Evolutionary conservation across 1,140 invertebrate genomes (phyloP), one percentile per base, ranked within the genome.

Genomic region (Oncopodura yosiiana): DNA sequence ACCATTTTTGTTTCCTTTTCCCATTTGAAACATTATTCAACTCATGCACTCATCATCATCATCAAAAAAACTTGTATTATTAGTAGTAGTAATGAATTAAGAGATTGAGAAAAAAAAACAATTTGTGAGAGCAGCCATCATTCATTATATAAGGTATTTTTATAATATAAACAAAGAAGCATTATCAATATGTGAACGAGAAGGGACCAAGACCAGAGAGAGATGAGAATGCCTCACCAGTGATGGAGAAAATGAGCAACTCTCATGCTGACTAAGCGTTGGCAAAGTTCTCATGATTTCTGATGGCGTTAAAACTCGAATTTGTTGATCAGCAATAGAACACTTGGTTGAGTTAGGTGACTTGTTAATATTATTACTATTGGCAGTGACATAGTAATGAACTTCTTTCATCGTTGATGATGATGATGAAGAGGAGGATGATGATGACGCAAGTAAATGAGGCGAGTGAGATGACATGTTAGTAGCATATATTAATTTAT

Each of bases 251-350:
- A 56, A 58, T 24, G 26, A 37, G 41, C 34, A 56, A 49, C 27
- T 53, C 37, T 60, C 58, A 24, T 81, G 79, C 75, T 81, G 80
- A 73, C 73, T 74, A 70, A 86, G 78, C 70, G 82, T 83, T 69
- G 84, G 84, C 71, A 86, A 79, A 69, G 83, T 86, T 75, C 82
- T 80, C 83, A 86, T 86, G 70, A 86, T 86, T 78, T 86, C 84
- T 64, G 82, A 85, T 62, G 83, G 83, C 66, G 84, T 86, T 70
- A 87, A 78, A 72, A 86, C 84, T 71, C 83, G 80, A 73, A 86
- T 86, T 73, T 85, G 82, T 71, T 83, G 81, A 73, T 86, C 83
- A 68, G 71, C 53, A 18, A 60, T 23, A 36, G 49, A 19, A 36
- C 49, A 53, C 9, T 30, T n/a, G 19, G 45, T 16, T 39, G 18